Conservation (phyloP, 2,797 vertebrate species). For the Halcyon leucocephala region DNA sequence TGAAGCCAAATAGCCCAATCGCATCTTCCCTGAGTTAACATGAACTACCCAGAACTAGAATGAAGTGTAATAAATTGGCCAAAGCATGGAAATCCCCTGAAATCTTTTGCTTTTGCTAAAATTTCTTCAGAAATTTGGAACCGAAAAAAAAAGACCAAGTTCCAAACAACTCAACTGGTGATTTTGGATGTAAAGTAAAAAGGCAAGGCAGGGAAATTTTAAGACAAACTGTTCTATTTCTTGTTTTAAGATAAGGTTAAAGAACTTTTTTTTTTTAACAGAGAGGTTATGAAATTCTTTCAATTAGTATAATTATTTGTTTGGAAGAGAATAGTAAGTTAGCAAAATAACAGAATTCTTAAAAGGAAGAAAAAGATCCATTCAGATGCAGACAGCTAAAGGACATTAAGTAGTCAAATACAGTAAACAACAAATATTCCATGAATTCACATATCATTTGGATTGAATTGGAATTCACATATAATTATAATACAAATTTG, state of each 20-base stretch:
- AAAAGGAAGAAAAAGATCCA: not conserved
- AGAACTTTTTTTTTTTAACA: not conserved
- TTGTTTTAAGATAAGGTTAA: not conserved
- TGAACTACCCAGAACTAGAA: not conserved
- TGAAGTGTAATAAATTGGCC: not conserved
- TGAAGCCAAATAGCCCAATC: not conserved
- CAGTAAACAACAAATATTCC: not conserved
- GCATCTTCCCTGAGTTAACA: not conserved
- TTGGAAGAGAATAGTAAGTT: not conserved
- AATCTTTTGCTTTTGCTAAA: not conserved
- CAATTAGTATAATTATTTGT: not conserved
- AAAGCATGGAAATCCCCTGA: not conserved
- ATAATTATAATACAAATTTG: not conserved
- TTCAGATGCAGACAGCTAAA: not conserved
- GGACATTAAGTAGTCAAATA: not conserved
- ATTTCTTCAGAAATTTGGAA: not conserved
- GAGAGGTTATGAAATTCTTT: not conserved
- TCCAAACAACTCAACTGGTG: not conserved
- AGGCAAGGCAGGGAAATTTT: not conserved
- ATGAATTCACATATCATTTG: not conserved
- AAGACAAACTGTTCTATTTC: not conserved
- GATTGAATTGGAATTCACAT: not conserved
- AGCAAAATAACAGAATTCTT: not conserved
- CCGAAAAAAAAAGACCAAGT: not conserved
- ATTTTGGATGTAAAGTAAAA: not conserved